These are phyloP conservation scores for Brachionus plicatilis DNA, from an alignment of 1,140 invertebrate species.

Conservation along the genomic window DNA sequence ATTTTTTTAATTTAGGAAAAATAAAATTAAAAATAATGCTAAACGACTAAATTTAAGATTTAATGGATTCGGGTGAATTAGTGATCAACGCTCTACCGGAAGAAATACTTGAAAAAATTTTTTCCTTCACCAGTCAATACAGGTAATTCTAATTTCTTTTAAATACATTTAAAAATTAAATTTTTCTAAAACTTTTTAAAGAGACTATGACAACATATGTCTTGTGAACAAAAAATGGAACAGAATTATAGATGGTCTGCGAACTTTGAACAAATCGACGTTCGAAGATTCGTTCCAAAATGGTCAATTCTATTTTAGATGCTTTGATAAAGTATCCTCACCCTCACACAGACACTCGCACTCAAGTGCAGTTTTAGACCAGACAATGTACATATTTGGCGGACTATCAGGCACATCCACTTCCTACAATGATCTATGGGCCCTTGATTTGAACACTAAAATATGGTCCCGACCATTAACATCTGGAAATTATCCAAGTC, in stretches of 20 bases:
- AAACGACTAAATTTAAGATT: not conserved
- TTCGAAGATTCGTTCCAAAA: conserved; percentile 17
- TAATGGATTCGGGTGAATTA: not conserved
- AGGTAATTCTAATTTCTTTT: not conserved
- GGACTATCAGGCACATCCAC: conserved; percentile 88
- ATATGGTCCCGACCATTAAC: conserved; percentile 64
- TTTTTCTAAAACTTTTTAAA: not conserved
- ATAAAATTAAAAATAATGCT: too few species aligned
- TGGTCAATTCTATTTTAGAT: conserved; percentile 5
- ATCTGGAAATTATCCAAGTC: conserved; percentile 72
- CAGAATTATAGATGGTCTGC: conserved; percentile 24
- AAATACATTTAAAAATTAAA: not conserved
- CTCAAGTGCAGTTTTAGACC: not conserved
- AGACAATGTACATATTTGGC: conserved; percentile 83
- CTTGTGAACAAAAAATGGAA: conserved; percentile 23
- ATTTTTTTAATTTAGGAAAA: too few species aligned
- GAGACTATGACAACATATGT: conserved; percentile 7
- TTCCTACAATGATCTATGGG: conserved; percentile 94
- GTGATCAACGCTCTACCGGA: not conserved
- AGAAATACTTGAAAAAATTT: conserved; percentile 30
- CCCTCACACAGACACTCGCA: conserved; percentile 28
- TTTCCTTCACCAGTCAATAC: conserved; percentile 22
- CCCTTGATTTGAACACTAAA: conserved; percentile 75
- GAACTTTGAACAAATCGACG: not conserved
- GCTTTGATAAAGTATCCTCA: not conserved